Conservation (phyloP, 92 coral and sea anemone genomes). For the Epizoanthus ramosus region DNA sequence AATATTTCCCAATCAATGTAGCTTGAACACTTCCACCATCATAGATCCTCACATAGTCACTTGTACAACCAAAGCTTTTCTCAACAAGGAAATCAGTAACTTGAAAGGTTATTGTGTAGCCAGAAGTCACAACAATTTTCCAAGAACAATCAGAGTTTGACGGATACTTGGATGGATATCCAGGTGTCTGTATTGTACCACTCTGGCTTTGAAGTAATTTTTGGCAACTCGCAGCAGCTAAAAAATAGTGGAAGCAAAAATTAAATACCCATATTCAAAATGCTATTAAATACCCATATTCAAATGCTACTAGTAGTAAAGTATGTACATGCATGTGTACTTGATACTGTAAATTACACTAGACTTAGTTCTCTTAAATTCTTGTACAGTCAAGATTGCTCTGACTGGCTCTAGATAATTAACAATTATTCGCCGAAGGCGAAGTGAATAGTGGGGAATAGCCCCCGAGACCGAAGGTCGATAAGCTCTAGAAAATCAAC, state of each 20-base stretch:
- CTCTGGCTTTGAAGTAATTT: slow-evolving; percentile 39
- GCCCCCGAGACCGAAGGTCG: too few species aligned
- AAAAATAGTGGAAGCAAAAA: neutral
- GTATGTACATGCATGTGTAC: too few species aligned
- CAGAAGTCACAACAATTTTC: slow-evolving; percentile 74
- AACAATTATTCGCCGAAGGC: too few species aligned
- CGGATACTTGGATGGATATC: slow-evolving; percentile 71
- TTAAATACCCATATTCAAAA: too few species aligned
- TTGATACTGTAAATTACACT: too few species aligned
- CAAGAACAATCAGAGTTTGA: slow-evolving; percentile 69
- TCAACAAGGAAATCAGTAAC: slow-evolving; percentile 71
- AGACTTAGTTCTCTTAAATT: too few species aligned
- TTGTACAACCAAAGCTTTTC: slow-evolving; percentile 47
- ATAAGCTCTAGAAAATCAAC: too few species aligned
- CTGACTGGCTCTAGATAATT: too few species aligned
- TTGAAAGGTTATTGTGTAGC: slow-evolving; percentile 58
- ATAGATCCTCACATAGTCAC: slow-evolving; percentile 68
- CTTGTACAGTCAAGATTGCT: too few species aligned
- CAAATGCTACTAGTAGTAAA: too few species aligned
- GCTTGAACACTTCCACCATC: slow-evolving; percentile 69
- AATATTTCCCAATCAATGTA: slow-evolving; percentile 71
- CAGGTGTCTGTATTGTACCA: slow-evolving; percentile 76
- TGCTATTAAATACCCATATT: too few species aligned
- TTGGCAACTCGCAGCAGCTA: slow-evolving; percentile 50
- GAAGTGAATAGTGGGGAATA: too few species aligned